These are phyloP conservation scores for Zaprionus ornatus DNA, from an alignment of 1,140 invertebrate species.

Conservation along the genomic window DNA sequence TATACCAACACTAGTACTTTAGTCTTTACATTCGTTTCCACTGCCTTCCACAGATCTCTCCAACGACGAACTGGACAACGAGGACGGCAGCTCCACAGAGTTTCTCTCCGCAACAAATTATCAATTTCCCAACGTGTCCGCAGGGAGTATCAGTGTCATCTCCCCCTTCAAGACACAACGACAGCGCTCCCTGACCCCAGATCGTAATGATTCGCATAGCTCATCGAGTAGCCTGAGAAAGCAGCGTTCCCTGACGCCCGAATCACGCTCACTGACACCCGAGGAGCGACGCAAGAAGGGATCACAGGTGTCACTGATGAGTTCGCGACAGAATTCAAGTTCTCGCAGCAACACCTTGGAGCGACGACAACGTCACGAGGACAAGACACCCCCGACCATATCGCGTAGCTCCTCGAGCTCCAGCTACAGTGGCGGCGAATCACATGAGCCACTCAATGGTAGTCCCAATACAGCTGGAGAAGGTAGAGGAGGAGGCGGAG, in stretches of 20 bases:
- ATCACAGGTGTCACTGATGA: slow-evolving; percentile 71
- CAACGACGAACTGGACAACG: slow-evolving; percentile 81
- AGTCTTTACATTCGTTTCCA: not conserved
- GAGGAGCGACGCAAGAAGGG: slow-evolving; percentile 79
- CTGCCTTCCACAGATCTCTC: slow-evolving; percentile 68
- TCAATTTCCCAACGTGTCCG: slow-evolving; percentile 55
- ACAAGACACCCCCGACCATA: slow-evolving; percentile 70
- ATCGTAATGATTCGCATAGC: slow-evolving; percentile 79
- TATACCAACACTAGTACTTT: not conserved
- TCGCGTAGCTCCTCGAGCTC: slow-evolving; percentile 83
- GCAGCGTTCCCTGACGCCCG: slow-evolving; percentile 81
- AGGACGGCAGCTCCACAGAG: slow-evolving; percentile 69
- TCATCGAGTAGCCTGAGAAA: slow-evolving; percentile 77
- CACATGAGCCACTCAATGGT: slow-evolving; percentile 53
- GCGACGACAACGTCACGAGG: slow-evolving; percentile 61
- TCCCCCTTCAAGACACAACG: slow-evolving; percentile 76
- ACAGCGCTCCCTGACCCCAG: slow-evolving; percentile 76
- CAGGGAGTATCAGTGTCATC: slow-evolving; percentile 43
- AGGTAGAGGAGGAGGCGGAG: not conserved
- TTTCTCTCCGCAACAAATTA: slow-evolving; percentile 70
- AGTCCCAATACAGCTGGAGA: slow-evolving; percentile 34
- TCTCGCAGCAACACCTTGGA: slow-evolving; percentile 79
- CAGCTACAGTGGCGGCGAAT: slow-evolving; percentile 77
- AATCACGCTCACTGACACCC: slow-evolving; percentile 76
- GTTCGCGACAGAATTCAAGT: slow-evolving; percentile 74